Conservation (phyloP, 64 coral and sea anemone species). For the Actinia equina region DNA sequence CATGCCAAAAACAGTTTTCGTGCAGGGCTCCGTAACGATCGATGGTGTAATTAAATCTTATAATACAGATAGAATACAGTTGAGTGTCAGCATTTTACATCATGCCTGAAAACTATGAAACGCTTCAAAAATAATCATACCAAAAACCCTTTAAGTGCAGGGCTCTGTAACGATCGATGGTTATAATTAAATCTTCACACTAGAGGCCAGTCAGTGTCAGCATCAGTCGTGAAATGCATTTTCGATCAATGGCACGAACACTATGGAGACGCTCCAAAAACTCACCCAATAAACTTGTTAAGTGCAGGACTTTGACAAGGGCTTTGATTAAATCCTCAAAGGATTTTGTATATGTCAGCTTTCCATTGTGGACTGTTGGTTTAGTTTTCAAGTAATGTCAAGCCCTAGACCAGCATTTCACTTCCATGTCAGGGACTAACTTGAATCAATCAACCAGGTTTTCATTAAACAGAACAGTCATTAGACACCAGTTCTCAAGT, state of each 20-base stretch:
- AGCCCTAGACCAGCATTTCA: neutral
- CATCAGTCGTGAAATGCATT: neutral
- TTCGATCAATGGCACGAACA: neutral
- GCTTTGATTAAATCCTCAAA: conserved; percentile 1
- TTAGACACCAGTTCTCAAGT: neutral
- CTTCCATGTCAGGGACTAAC: neutral
- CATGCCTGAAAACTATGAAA: neutral
- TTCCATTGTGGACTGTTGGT: neutral
- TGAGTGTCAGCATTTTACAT: neutral
- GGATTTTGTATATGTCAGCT: neutral
- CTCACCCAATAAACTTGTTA: neutral
- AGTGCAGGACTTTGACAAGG: neutral
- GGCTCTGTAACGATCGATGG: too few species aligned
- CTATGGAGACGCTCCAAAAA: conserved; percentile 1
- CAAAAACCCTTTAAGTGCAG: neutral
- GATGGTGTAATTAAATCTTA: too few species aligned
- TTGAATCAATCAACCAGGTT: neutral
- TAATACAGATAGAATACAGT: neutral
- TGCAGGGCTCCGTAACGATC: neutral
- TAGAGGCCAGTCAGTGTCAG: too few species aligned
- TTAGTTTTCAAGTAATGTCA: neutral
- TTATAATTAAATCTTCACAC: too few species aligned
- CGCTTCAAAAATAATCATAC: neutral
- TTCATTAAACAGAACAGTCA: neutral
- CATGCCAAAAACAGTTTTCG: neutral